Evolutionary conservation across 2,797 vertebrate species (phyloP).

Genomic region (Epinephelus malabaricus): DNA sequence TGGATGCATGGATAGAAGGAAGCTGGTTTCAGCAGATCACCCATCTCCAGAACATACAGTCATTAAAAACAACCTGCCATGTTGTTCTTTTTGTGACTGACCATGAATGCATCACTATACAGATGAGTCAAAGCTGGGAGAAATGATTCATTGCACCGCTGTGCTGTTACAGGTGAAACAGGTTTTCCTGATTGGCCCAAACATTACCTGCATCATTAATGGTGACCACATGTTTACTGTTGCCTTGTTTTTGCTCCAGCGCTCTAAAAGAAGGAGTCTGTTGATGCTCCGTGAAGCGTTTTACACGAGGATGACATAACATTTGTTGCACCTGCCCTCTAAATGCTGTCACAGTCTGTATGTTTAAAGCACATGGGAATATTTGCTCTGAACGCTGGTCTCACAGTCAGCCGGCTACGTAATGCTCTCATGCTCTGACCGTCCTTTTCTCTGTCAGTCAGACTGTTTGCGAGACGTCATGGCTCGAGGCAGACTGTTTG

Average conservation of each 20-base stretch:
- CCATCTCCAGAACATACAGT: neutral
- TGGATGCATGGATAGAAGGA: no score
- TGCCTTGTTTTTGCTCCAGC: constrained; percentile 10
- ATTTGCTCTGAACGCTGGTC: neutral
- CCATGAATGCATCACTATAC: neutral
- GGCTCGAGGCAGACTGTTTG: constrained; percentile 36
- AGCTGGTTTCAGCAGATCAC: neutral
- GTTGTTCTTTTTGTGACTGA: neutral
- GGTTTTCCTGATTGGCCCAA: no score
- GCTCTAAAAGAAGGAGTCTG: neutral
- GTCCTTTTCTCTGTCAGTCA: constrained; percentile 11
- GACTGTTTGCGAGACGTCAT: constrained; percentile 12
- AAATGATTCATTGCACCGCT: neutral
- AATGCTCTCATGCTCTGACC: constrained; percentile 33
- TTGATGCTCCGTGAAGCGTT: neutral
- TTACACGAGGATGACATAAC: constrained; percentile 19
- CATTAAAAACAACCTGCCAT: neutral
- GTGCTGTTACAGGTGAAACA: constrained; percentile 2
- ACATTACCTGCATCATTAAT: neutral
- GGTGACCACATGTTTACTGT: constrained; percentile 5
- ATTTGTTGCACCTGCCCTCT: constrained; percentile 11
- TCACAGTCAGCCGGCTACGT: constrained; percentile 4
- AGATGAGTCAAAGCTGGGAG: neutral
- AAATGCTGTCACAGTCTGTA: neutral
- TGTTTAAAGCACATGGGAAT: constrained; percentile 8